These are phyloP conservation scores for Hyla sarda DNA, from an alignment of 2,113 vertebrate species.

Conservation along the genomic window DNA sequence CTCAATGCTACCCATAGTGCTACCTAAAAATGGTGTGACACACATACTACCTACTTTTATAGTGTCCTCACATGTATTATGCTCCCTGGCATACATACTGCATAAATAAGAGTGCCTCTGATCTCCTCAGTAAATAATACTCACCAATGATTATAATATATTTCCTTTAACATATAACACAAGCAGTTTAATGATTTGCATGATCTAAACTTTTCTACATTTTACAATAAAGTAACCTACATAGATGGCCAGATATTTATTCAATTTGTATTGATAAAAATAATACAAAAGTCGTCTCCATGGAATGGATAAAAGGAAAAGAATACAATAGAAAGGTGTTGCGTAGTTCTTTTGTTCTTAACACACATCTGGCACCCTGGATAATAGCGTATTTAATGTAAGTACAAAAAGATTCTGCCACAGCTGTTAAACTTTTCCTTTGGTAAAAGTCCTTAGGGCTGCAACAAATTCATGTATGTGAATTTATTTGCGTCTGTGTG, in stretches of 20 bases:
- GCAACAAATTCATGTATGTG: constrained; percentile 35
- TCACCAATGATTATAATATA: neutral
- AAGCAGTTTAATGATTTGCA: no score
- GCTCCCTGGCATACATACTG: no score
- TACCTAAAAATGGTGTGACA: no score
- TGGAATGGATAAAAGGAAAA: neutral
- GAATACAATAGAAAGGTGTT: neutral
- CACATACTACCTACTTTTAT: no score
- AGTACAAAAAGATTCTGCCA: neutral
- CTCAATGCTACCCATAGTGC: no score
- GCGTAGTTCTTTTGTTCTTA: neutral
- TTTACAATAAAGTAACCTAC: neutral
- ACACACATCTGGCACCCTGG: constrained; percentile 14
- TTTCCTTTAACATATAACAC: neutral
- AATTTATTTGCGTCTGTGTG: constrained; percentile 52
- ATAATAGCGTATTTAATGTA: constrained; percentile 35
- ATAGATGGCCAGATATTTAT: neutral
- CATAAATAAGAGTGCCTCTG: no score
- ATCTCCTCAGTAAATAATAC: no score
- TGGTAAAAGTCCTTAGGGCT: constrained; percentile 46
- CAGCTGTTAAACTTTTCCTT: neutral
- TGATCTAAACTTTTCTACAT: neutral
- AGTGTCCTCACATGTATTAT: no score
- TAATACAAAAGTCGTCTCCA: neutral
- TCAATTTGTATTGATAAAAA: neutral